Percentiles rank a stretch among this genome's conserved stretches.
phyloP scores from a whole-genome alignment of 2,113 vertebrate genomes.

The Hipposideros armiger region DNA sequence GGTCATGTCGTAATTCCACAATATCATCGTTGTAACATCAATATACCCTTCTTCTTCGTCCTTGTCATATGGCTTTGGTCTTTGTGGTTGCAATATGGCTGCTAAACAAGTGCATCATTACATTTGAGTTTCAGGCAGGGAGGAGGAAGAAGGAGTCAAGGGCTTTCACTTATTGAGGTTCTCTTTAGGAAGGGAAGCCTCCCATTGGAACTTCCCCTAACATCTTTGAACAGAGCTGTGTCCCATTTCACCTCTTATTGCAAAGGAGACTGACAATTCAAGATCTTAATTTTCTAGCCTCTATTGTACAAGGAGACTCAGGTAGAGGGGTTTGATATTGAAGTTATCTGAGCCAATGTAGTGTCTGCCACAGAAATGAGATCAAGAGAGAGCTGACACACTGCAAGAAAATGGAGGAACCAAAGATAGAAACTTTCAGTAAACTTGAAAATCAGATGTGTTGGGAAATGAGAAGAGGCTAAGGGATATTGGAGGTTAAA shows the following conservation, averaged over 20 bases:
- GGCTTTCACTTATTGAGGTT: neutral
- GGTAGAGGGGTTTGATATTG: neutral
- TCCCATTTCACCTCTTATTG: neutral
- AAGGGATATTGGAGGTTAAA: neutral
- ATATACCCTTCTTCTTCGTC: neutral
- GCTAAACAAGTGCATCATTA: neutral
- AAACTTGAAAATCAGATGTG: neutral
- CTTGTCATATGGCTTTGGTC: neutral
- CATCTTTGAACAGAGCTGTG: constrained; percentile 5
- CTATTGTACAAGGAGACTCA: neutral
- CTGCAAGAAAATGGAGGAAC: neutral
- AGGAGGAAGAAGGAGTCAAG: neutral
- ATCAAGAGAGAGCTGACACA: neutral
- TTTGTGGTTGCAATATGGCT: neutral
- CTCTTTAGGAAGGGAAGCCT: neutral
- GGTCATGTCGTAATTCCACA: neutral
- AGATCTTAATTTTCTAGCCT: neutral
- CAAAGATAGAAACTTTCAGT: neutral
- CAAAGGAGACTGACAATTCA: neutral
- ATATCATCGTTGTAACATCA: neutral
- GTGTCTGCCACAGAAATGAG: neutral
- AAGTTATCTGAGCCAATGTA: neutral
- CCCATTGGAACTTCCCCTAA: neutral
- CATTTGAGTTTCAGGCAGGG: neutral
- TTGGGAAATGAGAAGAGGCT: neutral